Conservation (phyloP, 2,113 vertebrate species). For the Zosterops japonicus region DNA sequence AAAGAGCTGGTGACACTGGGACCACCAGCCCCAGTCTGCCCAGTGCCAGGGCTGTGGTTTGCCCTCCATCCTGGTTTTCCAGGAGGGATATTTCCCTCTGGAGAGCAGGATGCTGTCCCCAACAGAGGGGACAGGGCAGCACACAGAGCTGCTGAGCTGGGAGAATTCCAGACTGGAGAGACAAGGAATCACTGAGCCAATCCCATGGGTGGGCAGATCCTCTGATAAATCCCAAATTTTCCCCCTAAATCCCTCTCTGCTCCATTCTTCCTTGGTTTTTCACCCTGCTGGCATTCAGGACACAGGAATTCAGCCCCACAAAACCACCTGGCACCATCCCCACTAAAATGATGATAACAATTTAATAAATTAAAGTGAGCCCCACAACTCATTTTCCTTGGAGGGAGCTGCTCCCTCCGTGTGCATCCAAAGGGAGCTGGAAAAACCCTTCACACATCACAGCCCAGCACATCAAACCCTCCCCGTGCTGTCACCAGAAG, state of each 20-base stretch:
- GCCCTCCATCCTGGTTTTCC: background rate
- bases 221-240: background rate
- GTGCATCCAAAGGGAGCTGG: background rate
- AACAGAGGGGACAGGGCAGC: background rate
- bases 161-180: background rate
- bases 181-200: background rate
- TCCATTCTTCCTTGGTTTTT: background rate
- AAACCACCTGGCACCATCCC: background rate
- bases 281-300: background rate
- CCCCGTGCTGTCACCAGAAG: accelerated
- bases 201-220: background rate
- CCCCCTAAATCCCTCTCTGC: background rate
- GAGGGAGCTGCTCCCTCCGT: accelerated
- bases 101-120: background rate
- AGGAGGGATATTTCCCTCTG: background rate
- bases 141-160: background rate
- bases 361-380: accelerated
- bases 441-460: accelerated
- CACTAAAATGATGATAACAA: accelerated
- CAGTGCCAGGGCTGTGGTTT: background rate
- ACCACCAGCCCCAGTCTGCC: background rate
- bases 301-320: background rate
- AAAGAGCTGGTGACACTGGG: background rate
- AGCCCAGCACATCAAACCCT: accelerated
- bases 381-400: background rate